Evolutionary conservation across 2,797 vertebrate species (phyloP), one percentile per base, ranked within the genome.

Genomic region (Acipenser oxyrinchus): DNA sequence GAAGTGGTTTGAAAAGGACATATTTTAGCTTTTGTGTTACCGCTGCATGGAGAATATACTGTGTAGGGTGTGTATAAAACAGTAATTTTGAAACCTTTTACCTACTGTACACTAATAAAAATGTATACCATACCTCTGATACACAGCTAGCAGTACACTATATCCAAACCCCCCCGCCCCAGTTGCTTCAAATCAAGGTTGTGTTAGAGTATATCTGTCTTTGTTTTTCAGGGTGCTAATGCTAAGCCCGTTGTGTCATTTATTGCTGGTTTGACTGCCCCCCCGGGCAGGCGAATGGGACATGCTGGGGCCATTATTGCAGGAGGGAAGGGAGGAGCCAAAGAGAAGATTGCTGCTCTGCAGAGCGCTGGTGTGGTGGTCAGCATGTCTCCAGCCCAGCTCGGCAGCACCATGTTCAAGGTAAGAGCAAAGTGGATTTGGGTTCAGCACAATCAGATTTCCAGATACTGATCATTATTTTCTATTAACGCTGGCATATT

Each of bases 301-400:
- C 96, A 99, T 0, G 97, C 97, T 0, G 97, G 97, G 6, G 97
- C 96, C 53, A 99, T 99, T 82, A 99, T 99, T 7, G 96, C 97
- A 10, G 96, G 97, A 6, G 96, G 97, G 3, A 98, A 99, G 75
- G 97, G 97, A 8, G 97, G 96, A 13, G 97, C 96, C 67, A 98
- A 98, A 81, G 97, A 99, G 86, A 99, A 99, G 86, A 99, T 99
- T 7, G 74, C 95, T 0, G 96, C 97, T 66, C 93, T 99, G n/a
- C 96, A 99, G 88, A 88, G 83, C 0, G 96, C 95, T 0, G 95
- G 96, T 1, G 95, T 96, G 3, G 88, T 95, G 1, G 90, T 99
- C 83, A 97, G 94, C 83, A 98, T 96, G 95, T 99, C 96, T 64
- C 97, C 95, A 1, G 96, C 95, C 12, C 94, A 98, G 84, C 87